phyloP scores from a whole-genome alignment of 2,113 vertebrate species.

The cattle (Bos taurus) region ARS-UCD2.0 NC_037340.1:28062001-28062500 shows the following conservation, averaged over 20 bases:
- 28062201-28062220: background rate
- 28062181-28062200: background rate
- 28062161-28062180: background rate
- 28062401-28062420: background rate
- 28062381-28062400: background rate
- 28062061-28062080: background rate
- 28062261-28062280: background rate
- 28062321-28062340: background rate
- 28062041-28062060: background rate
- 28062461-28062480: background rate
- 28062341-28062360: background rate
- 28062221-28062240: background rate
- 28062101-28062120: background rate
- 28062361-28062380: background rate
- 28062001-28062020: background rate
- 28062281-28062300: background rate
- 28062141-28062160: background rate
- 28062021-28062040: background rate
- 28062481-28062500: background rate
- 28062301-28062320: background rate
- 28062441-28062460: background rate
- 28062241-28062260: background rate
- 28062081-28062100: background rate
- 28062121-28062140: background rate
- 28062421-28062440: background rate